Evolutionary conservation across 2,797 vertebrate species (phyloP).

Genomic region (Tapirus indicus): DNA sequence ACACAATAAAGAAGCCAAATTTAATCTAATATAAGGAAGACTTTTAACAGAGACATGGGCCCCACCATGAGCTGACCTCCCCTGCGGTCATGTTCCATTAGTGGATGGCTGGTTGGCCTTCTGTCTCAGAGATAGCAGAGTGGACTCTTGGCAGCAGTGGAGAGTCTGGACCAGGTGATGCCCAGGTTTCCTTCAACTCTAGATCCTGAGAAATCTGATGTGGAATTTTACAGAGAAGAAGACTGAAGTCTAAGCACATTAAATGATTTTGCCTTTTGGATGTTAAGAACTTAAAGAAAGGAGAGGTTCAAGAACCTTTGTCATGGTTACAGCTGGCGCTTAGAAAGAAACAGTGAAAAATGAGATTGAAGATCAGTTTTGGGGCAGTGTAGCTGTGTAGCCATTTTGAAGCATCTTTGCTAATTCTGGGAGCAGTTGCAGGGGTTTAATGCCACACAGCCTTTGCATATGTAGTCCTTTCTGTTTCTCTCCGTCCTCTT

Average conservation of each 20-base stretch:
- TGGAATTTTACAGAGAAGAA: background rate
- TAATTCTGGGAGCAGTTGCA: background rate
- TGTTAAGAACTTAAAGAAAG: background rate
- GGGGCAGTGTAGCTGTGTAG: too few relatives aligned
- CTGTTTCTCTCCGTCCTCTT: rapidly evolving
- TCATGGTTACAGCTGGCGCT: background rate
- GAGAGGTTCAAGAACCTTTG: background rate
- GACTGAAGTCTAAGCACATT: background rate
- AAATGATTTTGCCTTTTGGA: background rate
- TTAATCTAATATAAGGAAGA: background rate
- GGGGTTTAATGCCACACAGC: background rate
- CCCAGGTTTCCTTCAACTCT: background rate
- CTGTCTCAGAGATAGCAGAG: background rate
- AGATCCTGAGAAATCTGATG: background rate
- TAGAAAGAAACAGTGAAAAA: background rate
- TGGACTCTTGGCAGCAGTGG: background rate
- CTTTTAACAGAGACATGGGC: background rate
- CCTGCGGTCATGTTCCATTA: background rate
- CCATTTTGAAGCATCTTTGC: background rate
- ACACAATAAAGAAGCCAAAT: background rate
- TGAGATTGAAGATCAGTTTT: background rate
- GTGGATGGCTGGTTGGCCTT: rapidly evolving
- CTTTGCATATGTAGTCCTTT: too few relatives aligned
- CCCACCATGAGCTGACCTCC: background rate
- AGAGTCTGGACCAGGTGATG: background rate